Evolutionary conservation across 2,113 vertebrate genomes (phyloP).

Genomic region (Eretmochelys imbricata): DNA sequence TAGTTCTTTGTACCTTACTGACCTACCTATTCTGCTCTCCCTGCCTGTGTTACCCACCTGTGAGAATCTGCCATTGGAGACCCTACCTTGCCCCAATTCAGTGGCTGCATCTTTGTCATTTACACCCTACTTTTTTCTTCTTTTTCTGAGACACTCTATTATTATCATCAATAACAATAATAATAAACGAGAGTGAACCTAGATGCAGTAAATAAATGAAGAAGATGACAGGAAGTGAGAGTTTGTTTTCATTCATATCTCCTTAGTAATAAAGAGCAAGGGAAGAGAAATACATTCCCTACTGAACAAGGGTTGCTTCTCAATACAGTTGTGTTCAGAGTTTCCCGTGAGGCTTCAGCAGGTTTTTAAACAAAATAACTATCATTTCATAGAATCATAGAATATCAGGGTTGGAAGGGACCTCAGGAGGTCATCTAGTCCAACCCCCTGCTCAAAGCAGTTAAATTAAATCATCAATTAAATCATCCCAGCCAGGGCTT

Average conservation of each 20-base stretch:
- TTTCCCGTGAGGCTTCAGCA: neutral
- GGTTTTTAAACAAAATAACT: neutral
- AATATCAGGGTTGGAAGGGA: too few relatives aligned
- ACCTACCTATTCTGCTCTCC: neutral
- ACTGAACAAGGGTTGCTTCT: rapidly evolving
- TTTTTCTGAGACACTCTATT: rapidly evolving
- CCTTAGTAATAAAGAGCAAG: rapidly evolving
- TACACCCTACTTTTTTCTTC: neutral
- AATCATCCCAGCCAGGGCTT: too few relatives aligned
- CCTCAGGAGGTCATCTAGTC: too few relatives aligned
- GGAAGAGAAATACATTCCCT: neutral
- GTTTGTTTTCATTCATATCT: rapidly evolving
- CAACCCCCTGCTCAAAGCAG: too few relatives aligned
- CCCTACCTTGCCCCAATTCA: neutral
- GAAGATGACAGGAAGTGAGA: rapidly evolving
- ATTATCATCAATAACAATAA: neutral
- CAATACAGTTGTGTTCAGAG: rapidly evolving
- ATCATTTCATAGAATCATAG: neutral
- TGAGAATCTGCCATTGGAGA: neutral
- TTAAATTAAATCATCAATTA: too few relatives aligned
- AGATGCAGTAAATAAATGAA: rapidly evolving
- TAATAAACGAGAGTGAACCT: rapidly evolving
- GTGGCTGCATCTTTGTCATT: neutral
- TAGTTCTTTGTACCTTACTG: neutral
- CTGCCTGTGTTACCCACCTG: rapidly evolving